Conservation (phyloP, 2,888 invertebrate genomes). For the Tetragonula carbonaria region DNA sequence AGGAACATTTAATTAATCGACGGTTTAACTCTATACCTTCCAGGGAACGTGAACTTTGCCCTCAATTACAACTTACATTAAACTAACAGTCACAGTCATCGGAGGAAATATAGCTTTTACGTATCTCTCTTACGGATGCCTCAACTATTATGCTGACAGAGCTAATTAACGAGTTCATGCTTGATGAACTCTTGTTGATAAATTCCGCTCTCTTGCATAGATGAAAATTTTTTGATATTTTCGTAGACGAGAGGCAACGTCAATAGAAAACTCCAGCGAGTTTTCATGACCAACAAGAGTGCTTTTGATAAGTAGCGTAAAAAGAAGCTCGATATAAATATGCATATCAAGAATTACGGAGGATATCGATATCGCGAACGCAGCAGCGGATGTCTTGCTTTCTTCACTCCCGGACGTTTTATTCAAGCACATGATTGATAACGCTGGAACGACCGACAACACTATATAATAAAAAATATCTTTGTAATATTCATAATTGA, state of each 20-base stretch:
- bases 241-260: neutral
- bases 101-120: neutral
- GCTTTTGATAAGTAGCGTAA: conserved; percentile 34
- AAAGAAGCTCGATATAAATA: conserved; percentile 27
- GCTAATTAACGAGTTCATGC: neutral
- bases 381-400: conserved; percentile 3
- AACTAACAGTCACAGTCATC: neutral
- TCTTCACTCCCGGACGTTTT: neutral
- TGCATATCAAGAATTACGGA: conserved; percentile 40
- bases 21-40: neutral
- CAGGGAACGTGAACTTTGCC: neutral
- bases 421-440: neutral
- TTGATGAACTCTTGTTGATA: neutral
- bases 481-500: neutral
- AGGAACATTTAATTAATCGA: conserved; percentile 34
- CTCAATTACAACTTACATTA: conserved; percentile 33
- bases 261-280: neutral
- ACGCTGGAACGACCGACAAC: neutral
- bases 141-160: neutral
- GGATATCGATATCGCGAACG: conserved; percentile 33
- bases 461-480: neutral
- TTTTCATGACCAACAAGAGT: conserved; percentile 20
- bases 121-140: no score
- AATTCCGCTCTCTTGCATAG: neutral
- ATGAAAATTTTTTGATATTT: neutral